phyloP scores from a whole-genome alignment of 2,888 invertebrate genomes.

The Ligdia adustata region DNA sequence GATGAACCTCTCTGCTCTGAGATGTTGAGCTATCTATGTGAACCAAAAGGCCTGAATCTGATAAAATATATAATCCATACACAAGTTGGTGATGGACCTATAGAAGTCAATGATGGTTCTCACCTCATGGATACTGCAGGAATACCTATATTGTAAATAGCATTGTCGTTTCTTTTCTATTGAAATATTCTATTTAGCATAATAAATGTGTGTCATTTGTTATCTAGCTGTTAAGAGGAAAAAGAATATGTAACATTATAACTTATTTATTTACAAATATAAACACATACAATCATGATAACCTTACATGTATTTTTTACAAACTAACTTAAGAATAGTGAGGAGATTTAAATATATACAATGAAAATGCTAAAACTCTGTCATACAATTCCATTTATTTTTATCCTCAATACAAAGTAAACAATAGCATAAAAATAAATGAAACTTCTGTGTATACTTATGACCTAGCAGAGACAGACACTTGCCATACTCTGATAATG shows the following conservation, averaged over 20 bases:
- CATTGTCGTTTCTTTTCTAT: slow-evolving; percentile 19
- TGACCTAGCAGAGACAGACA: slow-evolving; percentile 91
- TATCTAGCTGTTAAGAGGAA: slow-evolving; percentile 36
- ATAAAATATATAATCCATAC: slow-evolving; percentile 94
- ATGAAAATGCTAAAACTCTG: slow-evolving; percentile 62
- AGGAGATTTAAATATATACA: slow-evolving; percentile 69
- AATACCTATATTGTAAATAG: slow-evolving; percentile 39
- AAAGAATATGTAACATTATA: slow-evolving; percentile 41
- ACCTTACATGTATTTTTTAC: slow-evolving; percentile 41
- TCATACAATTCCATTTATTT: slow-evolving; percentile 79
- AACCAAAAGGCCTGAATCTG: slow-evolving; percentile 76
- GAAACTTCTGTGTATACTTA: slow-evolving; percentile 75
- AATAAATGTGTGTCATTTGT: slow-evolving; percentile 16
- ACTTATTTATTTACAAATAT: slow-evolving; percentile 62
- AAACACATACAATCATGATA: slow-evolving; percentile 46
- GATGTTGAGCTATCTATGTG: slow-evolving; percentile 53
- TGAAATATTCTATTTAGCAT: slow-evolving; percentile 8
- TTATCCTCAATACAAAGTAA: slow-evolving; percentile 57
- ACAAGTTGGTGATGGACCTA: slow-evolving; percentile 92
- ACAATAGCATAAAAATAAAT: slow-evolving; percentile 76
- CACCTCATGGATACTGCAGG: slow-evolving; percentile 64
- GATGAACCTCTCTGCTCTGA: slow-evolving; percentile 40
- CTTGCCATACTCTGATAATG: slow-evolving; percentile 99
- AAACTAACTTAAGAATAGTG: slow-evolving; percentile 42
- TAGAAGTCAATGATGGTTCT: slow-evolving; percentile 65